Conservation (phyloP, 2,113 vertebrate genomes). For the Sminthopsis crassicaudata region DNA sequence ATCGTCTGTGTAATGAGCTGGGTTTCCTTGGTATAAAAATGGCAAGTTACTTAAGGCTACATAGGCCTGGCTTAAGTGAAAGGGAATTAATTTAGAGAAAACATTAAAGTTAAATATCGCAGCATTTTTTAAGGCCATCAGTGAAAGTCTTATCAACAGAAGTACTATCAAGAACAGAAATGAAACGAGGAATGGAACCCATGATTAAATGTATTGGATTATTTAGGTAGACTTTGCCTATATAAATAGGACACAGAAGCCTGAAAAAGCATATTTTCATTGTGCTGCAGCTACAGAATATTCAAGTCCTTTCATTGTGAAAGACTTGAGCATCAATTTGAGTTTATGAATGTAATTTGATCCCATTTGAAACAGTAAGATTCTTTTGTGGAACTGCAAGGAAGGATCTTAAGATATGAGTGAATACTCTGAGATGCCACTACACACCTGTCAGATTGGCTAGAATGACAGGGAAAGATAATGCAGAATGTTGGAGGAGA, state of each 20-base stretch:
- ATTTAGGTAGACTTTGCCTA: background rate
- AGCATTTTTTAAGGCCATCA: background rate
- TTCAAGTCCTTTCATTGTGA: background rate
- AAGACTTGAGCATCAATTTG: background rate
- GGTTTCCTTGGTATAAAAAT: conserved; percentile 24
- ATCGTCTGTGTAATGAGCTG: conserved; percentile 43
- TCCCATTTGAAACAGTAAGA: background rate
- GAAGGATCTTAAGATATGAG: background rate
- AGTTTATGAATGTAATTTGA: background rate
- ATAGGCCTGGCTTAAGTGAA: conserved; percentile 21
- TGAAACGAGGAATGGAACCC: background rate
- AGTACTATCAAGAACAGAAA: background rate
- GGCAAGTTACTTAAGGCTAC: conserved; percentile 19
- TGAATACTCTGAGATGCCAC: too few species aligned
- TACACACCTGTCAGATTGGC: too few species aligned
- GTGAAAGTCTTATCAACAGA: background rate
- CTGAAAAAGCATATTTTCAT: background rate
- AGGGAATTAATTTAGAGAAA: conserved; percentile 50
- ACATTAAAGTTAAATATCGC: background rate
- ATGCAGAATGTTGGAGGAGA: too few species aligned
- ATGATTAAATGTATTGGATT: background rate
- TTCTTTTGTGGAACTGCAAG: background rate
- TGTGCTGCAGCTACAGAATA: background rate
- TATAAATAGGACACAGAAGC: background rate
- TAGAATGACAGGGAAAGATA: too few species aligned